Conservation (phyloP, 2,888 invertebrate genomes). For the Acleris sparsana region DNA sequence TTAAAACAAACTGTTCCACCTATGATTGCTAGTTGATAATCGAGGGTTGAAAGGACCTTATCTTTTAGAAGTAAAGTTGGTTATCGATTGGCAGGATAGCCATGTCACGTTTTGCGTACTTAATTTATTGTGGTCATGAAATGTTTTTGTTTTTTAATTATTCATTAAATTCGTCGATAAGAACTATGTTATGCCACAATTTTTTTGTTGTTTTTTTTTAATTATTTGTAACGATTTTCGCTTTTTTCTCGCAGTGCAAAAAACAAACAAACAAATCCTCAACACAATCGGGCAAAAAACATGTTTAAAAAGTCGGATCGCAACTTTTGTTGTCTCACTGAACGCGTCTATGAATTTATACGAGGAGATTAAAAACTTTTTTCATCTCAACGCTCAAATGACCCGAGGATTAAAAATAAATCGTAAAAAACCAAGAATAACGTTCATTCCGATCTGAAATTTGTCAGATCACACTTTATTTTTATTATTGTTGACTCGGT, state of each 20-base stretch:
- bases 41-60: constrained; percentile 18
- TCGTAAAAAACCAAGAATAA: constrained; percentile 19
- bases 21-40: constrained; percentile 31
- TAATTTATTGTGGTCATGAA: constrained; percentile 29
- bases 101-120: constrained; percentile 31
- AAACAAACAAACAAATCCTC: constrained; percentile 11
- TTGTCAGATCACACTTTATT: constrained; percentile 26
- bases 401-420: constrained; percentile 39
- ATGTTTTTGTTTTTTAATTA: constrained; percentile 31
- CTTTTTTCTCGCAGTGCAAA: background rate
- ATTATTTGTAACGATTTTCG: background rate
- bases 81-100: constrained; percentile 9
- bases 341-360: constrained; percentile 53
- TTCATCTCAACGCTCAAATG: constrained; percentile 43
- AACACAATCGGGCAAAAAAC: constrained; percentile 10
- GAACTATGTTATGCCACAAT: background rate
- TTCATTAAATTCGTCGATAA: constrained; percentile 29
- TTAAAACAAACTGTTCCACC: constrained; percentile 37
- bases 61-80: background rate
- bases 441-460: constrained; percentile 11
- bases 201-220: background rate
- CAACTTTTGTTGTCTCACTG: constrained; percentile 39
- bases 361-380: constrained; percentile 49
- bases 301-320: constrained; percentile 9
- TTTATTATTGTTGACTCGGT: constrained; percentile 40